A percentile compares a stretch with the other conserved stretches of the same genome.
These are phyloP conservation scores for Morelia viridis DNA, from an alignment of 2,797 vertebrate genomes.

Conservation along the genomic window DNA sequence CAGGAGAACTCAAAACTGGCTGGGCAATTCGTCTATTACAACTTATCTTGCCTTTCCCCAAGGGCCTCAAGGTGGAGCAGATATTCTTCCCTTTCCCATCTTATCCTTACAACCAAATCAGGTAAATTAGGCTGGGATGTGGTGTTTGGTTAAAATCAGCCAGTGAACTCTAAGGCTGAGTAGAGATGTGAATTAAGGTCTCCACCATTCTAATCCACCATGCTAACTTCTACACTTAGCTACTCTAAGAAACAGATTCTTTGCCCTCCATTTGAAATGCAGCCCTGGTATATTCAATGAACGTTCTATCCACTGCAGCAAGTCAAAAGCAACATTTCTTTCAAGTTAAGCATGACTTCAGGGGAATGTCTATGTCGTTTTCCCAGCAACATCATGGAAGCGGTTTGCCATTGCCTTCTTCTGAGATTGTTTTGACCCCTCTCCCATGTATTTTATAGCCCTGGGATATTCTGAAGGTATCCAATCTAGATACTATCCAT, in stretches of 20 bases:
- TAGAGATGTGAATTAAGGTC: neutral
- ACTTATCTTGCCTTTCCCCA: neutral
- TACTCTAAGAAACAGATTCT: neutral
- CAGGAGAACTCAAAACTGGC: neutral
- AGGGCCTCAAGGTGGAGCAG: neutral
- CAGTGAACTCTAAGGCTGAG: neutral
- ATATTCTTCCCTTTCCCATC: neutral
- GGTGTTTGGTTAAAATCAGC: neutral
- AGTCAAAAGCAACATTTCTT: neutral
- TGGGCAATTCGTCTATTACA: neutral
- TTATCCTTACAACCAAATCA: neutral
- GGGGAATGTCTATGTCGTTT: neutral
- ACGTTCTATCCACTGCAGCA: neutral
- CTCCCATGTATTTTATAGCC: neutral
- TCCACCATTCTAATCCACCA: neutral
- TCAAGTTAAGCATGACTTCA: neutral
- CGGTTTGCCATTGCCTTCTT: neutral
- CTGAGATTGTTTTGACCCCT: neutral
- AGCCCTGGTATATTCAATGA: neutral
- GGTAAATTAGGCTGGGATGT: neutral
- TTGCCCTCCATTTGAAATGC: neutral
- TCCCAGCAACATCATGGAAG: neutral
- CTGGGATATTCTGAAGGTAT: neutral
- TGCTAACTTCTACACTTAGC: neutral
- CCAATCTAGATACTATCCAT: neutral